phyloP scores from a whole-genome alignment of 92 coral and sea anemone species.

The Epizoanthus rinbou region DNA sequence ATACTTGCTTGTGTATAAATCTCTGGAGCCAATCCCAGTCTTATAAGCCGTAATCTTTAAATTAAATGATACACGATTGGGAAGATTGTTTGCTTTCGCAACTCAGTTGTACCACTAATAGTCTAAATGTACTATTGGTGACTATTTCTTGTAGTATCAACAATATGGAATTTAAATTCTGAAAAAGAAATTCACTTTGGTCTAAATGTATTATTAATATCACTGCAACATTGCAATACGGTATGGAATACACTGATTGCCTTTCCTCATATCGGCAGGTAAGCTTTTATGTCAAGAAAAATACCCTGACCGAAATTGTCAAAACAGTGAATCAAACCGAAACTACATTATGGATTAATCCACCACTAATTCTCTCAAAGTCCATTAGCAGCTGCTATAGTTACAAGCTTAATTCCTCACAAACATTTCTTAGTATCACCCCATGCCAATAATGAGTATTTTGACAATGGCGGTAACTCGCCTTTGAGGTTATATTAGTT shows the following conservation, averaged over 20 bases:
- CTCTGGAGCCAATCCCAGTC: background rate
- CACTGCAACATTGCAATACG: background rate
- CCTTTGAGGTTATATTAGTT: constrained; percentile 27
- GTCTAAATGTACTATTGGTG: background rate
- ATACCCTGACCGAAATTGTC: background rate
- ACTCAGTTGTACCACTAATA: background rate
- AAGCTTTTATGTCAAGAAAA: constrained; percentile 26
- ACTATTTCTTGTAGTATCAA: background rate
- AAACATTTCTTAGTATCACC: constrained; percentile 62
- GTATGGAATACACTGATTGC: background rate
- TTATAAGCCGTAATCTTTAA: background rate
- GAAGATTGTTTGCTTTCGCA: background rate
- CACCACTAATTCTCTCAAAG: constrained; percentile 43
- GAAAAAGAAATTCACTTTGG: background rate
- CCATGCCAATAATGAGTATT: constrained; percentile 10
- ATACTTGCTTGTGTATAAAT: background rate
- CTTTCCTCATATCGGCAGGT: background rate
- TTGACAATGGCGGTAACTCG: background rate
- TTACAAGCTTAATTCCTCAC: constrained; percentile 60
- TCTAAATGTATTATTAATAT: too few species aligned
- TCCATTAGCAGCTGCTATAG: constrained; percentile 65
- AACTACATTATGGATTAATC: constrained; percentile 32
- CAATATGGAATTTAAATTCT: background rate
- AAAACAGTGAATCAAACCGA: constrained; percentile 42
- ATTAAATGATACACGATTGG: background rate